A percentile compares a stretch with the other conserved stretches of the same genome.
Evolutionary conservation across 2,113 vertebrate genomes (phyloP).

Genomic region (Tenrec ecaudatus): DNA sequence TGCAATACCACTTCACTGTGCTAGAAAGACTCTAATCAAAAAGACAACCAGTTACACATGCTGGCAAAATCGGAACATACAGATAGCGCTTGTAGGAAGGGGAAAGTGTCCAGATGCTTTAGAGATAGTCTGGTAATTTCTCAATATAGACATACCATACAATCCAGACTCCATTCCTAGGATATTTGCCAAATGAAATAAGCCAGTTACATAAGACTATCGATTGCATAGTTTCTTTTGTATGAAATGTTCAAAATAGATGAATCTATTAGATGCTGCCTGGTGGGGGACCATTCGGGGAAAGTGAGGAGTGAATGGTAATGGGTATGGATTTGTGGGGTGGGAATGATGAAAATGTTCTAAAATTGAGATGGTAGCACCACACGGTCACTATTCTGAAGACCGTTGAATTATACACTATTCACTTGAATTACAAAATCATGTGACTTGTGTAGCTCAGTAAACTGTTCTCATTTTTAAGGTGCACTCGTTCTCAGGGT

Average conservation of each 20-base stretch:
- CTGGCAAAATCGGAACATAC: background rate
- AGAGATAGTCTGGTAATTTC: background rate
- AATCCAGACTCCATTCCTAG: background rate
- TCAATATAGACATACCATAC: background rate
- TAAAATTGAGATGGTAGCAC: background rate
- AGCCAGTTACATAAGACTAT: background rate
- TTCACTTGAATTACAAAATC: background rate
- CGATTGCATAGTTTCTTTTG: background rate
- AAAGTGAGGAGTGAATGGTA: background rate
- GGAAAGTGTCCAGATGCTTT: background rate
- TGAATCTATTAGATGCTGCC: background rate
- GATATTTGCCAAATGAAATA: background rate
- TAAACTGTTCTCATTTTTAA: background rate
- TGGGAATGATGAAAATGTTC: background rate
- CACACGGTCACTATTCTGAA: background rate
- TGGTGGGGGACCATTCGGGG: no score
- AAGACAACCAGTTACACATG: background rate
- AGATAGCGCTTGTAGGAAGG: background rate
- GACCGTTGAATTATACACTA: background rate
- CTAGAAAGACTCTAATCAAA: background rate
- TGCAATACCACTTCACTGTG: background rate
- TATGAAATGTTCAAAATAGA: background rate
- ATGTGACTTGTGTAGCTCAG: background rate
- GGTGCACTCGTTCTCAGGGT: background rate
- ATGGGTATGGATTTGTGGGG: background rate